phyloP scores from a whole-genome alignment of 2,797 vertebrate genomes.

The Scolopax rusticola region DNA sequence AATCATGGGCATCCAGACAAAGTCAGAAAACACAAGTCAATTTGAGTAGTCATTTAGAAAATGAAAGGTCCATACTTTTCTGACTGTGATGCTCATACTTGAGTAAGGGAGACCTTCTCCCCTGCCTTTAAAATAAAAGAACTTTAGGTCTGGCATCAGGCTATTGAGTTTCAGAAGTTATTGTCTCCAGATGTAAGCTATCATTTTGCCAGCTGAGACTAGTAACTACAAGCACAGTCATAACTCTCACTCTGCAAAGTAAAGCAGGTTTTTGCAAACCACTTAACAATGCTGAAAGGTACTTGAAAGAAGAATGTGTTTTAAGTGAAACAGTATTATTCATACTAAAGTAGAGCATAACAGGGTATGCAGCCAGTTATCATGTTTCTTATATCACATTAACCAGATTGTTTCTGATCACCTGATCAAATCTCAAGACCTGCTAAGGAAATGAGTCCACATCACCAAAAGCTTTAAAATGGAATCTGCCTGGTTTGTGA shows the following conservation, averaged over 20 bases:
- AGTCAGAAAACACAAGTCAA: not conserved
- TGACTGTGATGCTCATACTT: not conserved
- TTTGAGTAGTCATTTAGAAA: not conserved
- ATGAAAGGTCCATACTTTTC: not conserved
- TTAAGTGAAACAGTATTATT: not conserved
- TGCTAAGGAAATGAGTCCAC: not conserved
- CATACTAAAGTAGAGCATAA: not conserved
- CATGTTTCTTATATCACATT: not conserved
- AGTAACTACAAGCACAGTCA: not conserved
- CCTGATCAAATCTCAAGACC: not conserved
- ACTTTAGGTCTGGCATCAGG: not conserved
- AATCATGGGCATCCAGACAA: not conserved
- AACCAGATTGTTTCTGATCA: not conserved
- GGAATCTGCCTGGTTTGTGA: not conserved
- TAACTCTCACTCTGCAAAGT: not conserved
- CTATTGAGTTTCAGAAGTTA: not conserved
- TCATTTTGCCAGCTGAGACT: not conserved
- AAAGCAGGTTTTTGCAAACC: not conserved
- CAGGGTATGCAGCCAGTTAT: not conserved
- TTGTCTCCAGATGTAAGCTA: conserved; percentile 16
- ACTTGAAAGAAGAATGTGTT: not conserved
- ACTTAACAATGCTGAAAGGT: not conserved
- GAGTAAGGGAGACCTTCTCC: not conserved
- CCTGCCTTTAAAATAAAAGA: not conserved
- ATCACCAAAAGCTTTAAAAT: not conserved